Conservation (phyloP, 2,888 invertebrate species). For the Ditula angustiorana region DNA sequence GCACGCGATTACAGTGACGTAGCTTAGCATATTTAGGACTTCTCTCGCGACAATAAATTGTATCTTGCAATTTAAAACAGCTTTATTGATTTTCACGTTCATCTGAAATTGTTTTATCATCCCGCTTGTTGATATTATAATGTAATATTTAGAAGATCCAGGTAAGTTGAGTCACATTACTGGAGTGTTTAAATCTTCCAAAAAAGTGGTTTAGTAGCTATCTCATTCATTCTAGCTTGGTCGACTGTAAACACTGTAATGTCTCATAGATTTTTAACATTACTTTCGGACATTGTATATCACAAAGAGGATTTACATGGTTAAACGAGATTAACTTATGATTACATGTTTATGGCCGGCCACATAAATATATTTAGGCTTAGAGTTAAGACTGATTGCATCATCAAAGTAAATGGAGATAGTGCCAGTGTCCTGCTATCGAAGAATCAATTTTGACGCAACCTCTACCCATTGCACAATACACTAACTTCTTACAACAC, state of each 20-base stretch:
- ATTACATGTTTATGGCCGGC: conserved; percentile 21
- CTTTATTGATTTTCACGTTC: conserved; percentile 17
- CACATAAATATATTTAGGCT: conserved; percentile 11
- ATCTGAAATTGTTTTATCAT: conserved; percentile 18
- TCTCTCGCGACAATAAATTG: conserved; percentile 6
- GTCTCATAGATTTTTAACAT: neutral
- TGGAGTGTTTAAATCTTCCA: too few species aligned
- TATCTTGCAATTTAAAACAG: neutral
- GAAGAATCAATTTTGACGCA: neutral
- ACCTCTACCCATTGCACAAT: conserved; percentile 10
- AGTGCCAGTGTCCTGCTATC: neutral
- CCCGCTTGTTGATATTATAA: neutral
- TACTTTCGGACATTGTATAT: neutral
- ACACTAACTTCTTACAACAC: conserved; percentile 15
- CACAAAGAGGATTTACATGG: conserved; percentile 1
- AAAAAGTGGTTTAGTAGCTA: too few species aligned
- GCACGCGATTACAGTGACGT: conserved; percentile 30
- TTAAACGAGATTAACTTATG: conserved; percentile 18
- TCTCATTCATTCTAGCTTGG: too few species aligned
- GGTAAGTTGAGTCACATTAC: too few species aligned
- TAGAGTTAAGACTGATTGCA: conserved; percentile 8
- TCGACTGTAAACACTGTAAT: too few species aligned
- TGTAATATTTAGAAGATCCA: neutral
- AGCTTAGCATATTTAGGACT: conserved; percentile 10
- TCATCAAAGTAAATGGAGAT: conserved; percentile 15